Conservation (phyloP, 53 echinoderm and acorn worm species). For the Paelopatides confundens region DNA sequence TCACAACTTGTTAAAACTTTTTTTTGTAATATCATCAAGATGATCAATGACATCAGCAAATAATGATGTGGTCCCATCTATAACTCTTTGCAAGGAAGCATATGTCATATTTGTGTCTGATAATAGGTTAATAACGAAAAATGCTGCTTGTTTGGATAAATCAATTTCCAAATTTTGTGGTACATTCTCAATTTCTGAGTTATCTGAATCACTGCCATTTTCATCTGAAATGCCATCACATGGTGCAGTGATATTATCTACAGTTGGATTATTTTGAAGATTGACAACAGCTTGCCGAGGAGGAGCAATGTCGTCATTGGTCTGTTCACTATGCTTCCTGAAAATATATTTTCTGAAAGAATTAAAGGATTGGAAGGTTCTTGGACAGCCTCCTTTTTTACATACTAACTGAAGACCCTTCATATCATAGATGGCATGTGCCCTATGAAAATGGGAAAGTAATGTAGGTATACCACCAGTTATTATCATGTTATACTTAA, state of each 20-base stretch:
- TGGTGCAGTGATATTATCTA: too few species aligned
- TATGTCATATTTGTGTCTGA: conserved; percentile 19
- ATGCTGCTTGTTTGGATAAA: too few species aligned
- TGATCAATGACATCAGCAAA: not conserved
- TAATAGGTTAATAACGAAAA: too few species aligned
- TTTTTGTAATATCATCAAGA: not conserved
- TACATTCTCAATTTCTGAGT: too few species aligned
- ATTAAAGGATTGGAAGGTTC: not conserved
- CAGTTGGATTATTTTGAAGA: too few species aligned
- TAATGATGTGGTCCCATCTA: not conserved
- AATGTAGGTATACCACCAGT: not conserved
- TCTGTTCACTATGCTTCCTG: not conserved
- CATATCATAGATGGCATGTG: not conserved
- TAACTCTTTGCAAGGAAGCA: conserved; percentile 8
- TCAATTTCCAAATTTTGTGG: too few species aligned
- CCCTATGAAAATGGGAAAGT: not conserved
- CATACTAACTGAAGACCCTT: not conserved
- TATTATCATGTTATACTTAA: not conserved
- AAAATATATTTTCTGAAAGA: not conserved
- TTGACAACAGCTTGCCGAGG: too few species aligned
- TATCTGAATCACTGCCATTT: too few species aligned
- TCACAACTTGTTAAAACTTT: not conserved
- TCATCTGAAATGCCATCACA: too few species aligned
- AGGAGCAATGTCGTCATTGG: not conserved
- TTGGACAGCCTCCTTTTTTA: not conserved